phyloP scores from a whole-genome alignment of 30 jellyfish, hydroid and myxozoan species.

The Aurelia sp. region DNA sequence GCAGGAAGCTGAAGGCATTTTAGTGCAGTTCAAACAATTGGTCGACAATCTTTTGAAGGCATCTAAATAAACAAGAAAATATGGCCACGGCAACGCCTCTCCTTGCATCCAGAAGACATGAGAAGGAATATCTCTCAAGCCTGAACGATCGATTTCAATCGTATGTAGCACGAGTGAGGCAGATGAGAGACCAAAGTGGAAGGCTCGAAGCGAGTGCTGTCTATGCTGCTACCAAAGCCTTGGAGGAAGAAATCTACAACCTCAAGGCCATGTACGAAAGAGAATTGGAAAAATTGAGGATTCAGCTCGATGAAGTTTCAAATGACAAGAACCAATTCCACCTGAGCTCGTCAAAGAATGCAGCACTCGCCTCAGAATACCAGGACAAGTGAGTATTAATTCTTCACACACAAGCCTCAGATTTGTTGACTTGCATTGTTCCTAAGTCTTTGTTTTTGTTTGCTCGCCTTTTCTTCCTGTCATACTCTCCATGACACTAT shows the following conservation, averaged over 20 bases:
- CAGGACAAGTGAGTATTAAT: constrained; percentile 74
- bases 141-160: constrained; percentile 83
- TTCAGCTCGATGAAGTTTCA: constrained; percentile 71
- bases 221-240: constrained; percentile 66
- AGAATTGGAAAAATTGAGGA: constrained; percentile 76
- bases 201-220: constrained; percentile 71
- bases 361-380: constrained; percentile 73
- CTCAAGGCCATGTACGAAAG: constrained; percentile 77
- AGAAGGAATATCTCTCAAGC: constrained; percentile 52
- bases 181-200: constrained; percentile 87
- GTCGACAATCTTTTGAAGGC: too few species aligned
- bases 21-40: too few species aligned
- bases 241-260: constrained; percentile 84
- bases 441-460: too few species aligned
- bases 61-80: too few species aligned
- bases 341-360: constrained; percentile 74
- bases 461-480: too few species aligned
- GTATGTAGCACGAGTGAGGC: constrained; percentile 71
- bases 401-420: background rate
- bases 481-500: too few species aligned
- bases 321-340: constrained; percentile 75
- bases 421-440: too few species aligned
- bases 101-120: constrained; percentile 56
- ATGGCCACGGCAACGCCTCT: constrained; percentile 85
- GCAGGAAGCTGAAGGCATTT: too few species aligned